Evolutionary conservation across 2,113 vertebrate species (phyloP).

Genomic region (Aplodontia rufa): DNA sequence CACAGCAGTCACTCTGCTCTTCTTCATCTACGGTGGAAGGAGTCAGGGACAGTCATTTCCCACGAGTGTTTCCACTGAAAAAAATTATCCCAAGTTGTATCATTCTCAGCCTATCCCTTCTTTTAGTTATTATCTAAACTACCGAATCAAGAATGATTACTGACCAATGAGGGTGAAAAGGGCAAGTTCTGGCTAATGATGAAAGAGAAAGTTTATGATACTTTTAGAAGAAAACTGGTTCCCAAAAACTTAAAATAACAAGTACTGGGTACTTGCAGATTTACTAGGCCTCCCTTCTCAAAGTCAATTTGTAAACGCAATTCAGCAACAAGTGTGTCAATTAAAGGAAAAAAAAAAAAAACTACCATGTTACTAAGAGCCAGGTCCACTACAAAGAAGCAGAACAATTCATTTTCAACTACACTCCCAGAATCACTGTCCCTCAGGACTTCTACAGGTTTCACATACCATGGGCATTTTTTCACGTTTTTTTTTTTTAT

Average conservation of each 20-base stretch:
- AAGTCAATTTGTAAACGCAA: slow-evolving; percentile 5
- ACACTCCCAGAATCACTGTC: background rate
- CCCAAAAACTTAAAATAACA: background rate
- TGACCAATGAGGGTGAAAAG: background rate
- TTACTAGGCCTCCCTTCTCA: background rate
- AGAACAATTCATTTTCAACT: background rate
- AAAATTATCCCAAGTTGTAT: background rate
- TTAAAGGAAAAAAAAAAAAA: background rate
- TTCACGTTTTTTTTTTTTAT: background rate
- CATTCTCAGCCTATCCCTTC: background rate
- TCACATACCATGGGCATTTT: background rate
- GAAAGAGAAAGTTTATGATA: background rate
- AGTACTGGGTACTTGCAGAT: background rate
- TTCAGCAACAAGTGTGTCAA: background rate
- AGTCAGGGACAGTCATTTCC: fast-evolving
- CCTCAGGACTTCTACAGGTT: background rate
- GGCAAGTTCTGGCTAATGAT: background rate
- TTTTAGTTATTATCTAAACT: background rate
- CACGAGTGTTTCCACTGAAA: background rate
- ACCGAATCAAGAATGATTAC: background rate
- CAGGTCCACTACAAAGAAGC: background rate
- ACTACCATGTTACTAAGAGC: background rate
- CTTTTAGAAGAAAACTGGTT: background rate
- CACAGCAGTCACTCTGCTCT: no score
- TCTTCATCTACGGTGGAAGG: background rate